Conservation (phyloP, 1,140 invertebrate genomes). For the Argopecten irradians region DNA sequence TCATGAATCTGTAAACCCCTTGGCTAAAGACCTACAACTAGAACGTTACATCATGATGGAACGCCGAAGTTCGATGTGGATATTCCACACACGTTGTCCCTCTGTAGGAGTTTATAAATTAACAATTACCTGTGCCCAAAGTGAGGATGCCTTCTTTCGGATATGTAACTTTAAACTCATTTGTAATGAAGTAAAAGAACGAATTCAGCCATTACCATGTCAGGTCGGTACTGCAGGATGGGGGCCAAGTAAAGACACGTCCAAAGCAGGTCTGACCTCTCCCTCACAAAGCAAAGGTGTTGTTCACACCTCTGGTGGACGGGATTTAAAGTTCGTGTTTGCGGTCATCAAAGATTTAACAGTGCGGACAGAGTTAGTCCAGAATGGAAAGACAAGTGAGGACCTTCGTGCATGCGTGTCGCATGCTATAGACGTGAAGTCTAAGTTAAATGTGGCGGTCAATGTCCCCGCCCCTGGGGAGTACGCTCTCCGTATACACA, state of each 20-base stretch:
- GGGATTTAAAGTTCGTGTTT: slow-evolving; percentile 36
- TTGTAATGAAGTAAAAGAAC: slow-evolving; percentile 41
- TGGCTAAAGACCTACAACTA: slow-evolving; percentile 40
- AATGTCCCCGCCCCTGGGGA: slow-evolving; percentile 46
- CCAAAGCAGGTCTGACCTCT: slow-evolving; percentile 27
- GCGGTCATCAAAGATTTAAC: slow-evolving; percentile 19
- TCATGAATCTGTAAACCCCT: slow-evolving; percentile 30
- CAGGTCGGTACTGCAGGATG: slow-evolving; percentile 40
- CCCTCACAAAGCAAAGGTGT: slow-evolving; percentile 34
- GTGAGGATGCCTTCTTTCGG: not conserved
- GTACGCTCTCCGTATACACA: slow-evolving; percentile 40
- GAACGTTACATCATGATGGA: slow-evolving; percentile 41
- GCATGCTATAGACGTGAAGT: slow-evolving; percentile 24
- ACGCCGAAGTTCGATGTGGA: slow-evolving; percentile 28
- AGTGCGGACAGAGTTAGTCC: slow-evolving; percentile 30
- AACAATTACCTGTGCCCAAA: slow-evolving; percentile 25
- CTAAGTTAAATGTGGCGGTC: slow-evolving; percentile 36
- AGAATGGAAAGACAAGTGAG: not conserved
- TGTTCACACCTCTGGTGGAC: not conserved
- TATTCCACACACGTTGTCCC: slow-evolving; percentile 48
- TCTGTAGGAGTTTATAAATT: slow-evolving; percentile 47
- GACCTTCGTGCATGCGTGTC: slow-evolving; percentile 18
- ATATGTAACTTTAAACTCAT: slow-evolving; percentile 50
- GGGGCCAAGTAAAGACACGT: slow-evolving; percentile 41
- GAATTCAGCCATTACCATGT: slow-evolving; percentile 39